phyloP scores from a whole-genome alignment of 2,113 vertebrate genomes.

The Uria aalge region DNA sequence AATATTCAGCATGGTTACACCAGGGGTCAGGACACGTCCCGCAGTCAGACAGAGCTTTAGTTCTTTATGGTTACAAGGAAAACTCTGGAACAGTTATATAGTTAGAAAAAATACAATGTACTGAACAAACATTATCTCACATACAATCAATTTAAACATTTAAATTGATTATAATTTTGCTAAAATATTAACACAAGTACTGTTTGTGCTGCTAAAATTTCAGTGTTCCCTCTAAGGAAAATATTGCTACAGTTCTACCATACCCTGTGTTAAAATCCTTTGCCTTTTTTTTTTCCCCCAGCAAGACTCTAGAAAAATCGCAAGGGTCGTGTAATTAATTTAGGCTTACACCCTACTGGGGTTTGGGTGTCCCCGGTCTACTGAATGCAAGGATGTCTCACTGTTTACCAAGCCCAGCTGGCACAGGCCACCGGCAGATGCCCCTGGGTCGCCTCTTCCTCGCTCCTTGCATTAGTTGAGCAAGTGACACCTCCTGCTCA shows the following conservation, averaged over 20 bases:
- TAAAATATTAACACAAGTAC: slow-evolving; percentile 68
- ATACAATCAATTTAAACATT: slow-evolving; percentile 72
- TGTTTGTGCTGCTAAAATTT: slow-evolving; percentile 67
- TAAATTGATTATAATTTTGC: slow-evolving; percentile 67
- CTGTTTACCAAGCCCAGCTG: background rate
- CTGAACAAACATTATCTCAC: slow-evolving; percentile 70
- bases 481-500: background rate
- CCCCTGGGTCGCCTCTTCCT: background rate
- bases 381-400: background rate
- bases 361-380: background rate
- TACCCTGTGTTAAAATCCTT: slow-evolving; percentile 43
- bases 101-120: slow-evolving; percentile 70
- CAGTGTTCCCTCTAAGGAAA: slow-evolving; percentile 79
- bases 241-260: slow-evolving; percentile 62
- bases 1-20: slow-evolving; percentile 40
- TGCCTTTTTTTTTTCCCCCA: background rate
- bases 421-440: background rate
- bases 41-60: slow-evolving; percentile 44
- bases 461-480: background rate
- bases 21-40: slow-evolving; percentile 26
- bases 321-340: background rate
- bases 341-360: background rate
- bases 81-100: slow-evolving; percentile 58
- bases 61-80: slow-evolving; percentile 50
- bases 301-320: background rate